Conservation (phyloP, 2,888 invertebrate species). For the Allolobophora icterica region DNA sequence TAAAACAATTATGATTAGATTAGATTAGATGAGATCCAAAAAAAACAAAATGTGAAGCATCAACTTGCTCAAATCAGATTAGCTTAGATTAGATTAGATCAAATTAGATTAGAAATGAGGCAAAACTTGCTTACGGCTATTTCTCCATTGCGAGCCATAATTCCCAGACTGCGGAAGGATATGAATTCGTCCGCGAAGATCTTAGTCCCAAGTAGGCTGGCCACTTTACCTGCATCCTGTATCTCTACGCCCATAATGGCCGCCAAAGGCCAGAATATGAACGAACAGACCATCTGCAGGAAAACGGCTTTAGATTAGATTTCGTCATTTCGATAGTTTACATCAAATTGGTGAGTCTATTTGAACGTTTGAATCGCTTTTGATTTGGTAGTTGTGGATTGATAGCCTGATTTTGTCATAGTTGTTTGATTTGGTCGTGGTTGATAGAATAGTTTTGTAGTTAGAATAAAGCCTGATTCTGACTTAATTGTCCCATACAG, state of each 20-base stretch:
- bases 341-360: too few species aligned
- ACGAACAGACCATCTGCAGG: constrained; percentile 49
- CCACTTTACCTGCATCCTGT: constrained; percentile 47
- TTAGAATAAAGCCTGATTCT: too few species aligned
- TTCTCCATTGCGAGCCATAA: constrained; percentile 45
- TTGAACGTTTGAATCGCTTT: too few species aligned
- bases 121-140: constrained; percentile 43
- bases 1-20: too few species aligned
- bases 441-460: too few species aligned
- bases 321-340: too few species aligned
- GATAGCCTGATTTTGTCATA: too few species aligned
- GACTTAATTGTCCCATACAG: too few species aligned
- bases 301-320: not conserved
- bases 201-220: constrained; percentile 49
- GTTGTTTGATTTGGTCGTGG: too few species aligned
- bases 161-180: constrained; percentile 48
- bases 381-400: too few species aligned
- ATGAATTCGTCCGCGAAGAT: constrained; percentile 51
- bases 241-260: constrained; percentile 51
- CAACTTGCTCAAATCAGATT: not conserved
- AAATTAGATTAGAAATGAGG: not conserved
- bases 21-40: too few species aligned
- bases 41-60: too few species aligned
- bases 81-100: not conserved
- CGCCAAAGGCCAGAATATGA: constrained; percentile 52